Evolutionary conservation across 2,888 invertebrate species (phyloP), one percentile per base, ranked within the genome.

Genomic region (Phragmatobia fuliginosa): DNA sequence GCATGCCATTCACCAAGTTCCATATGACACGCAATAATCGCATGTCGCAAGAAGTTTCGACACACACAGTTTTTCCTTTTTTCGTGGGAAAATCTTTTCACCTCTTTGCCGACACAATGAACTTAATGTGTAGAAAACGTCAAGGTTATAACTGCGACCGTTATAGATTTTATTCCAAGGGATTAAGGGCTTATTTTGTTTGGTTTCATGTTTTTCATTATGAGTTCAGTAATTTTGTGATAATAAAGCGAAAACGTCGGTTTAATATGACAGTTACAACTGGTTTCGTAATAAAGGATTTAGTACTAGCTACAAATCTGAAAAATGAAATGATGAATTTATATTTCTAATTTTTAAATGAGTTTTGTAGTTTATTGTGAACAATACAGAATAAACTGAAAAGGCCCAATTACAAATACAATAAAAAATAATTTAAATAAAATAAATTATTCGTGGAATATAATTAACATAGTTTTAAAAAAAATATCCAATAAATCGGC

Each of bases 61-160:
- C 91, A 91, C 78, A 81, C 78, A 83, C 68, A 67, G 76, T 92
- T 94, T 94, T 92, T 91, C 92, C n/a, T 93, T 94, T 93, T 94
- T 94, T 93, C 93, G 94, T 93, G 94, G 92, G 94, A 94, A 94
- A 88, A 88, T 85, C 83, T 94, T 94, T 94, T 94, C 94, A 91
- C 93, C 88, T 85, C 87, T 87, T 83, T 83, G 79, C 75, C 77
- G 69, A 78, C 84, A 91, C 91, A 92, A 92, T 92, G 89, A 83
- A 82, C 82, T 79, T 76, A 83, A 80, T 78, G 72, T 75, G 77
- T 82, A 82, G 83, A 79, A 81, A 85, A 80, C 83, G 79, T 73
- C 79, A 68, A 79, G 73, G 71, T 72, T 83, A 77, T 66, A 69
- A 76, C 45, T 85, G 76, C 83, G 31, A 25, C 61, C 31, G 14